Evolutionary conservation across 2,113 vertebrate species (phyloP).

Genomic region (Syngnathus floridae): DNA sequence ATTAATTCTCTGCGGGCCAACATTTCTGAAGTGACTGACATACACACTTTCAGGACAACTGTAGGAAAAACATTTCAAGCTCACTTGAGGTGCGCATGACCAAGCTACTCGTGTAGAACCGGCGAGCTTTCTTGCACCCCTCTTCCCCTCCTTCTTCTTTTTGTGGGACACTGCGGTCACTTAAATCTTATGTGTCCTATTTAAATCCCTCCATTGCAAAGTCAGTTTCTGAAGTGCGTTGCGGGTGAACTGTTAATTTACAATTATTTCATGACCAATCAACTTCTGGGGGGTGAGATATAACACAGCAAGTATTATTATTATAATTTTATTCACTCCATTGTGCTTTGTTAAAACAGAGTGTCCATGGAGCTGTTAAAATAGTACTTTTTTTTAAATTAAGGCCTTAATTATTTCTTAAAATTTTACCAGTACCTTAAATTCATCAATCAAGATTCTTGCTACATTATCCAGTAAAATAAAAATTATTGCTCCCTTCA

Average conservation of each 20-base stretch:
- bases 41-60: background rate
- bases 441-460: background rate
- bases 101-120: constrained; percentile 15
- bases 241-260: background rate
- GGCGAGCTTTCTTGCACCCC: constrained; percentile 20
- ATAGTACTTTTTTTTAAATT: background rate
- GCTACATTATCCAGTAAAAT: background rate
- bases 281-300: background rate
- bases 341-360: background rate
- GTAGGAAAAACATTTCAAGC: constrained; percentile 5
- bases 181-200: constrained; percentile 8
- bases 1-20: background rate
- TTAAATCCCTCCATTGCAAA: constrained; percentile 1
- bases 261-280: background rate
- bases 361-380: background rate
- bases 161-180: background rate
- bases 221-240: background rate
- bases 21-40: background rate
- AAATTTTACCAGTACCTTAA: background rate
- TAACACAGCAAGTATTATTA: too few species aligned
- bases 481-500: background rate
- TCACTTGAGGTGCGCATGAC: constrained; percentile 1
- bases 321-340: background rate
- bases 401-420: background rate
- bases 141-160: background rate